Conservation (phyloP, 37 sponge, comb jelly and placozoan genomes). For the Tethya wilhelma region DNA sequence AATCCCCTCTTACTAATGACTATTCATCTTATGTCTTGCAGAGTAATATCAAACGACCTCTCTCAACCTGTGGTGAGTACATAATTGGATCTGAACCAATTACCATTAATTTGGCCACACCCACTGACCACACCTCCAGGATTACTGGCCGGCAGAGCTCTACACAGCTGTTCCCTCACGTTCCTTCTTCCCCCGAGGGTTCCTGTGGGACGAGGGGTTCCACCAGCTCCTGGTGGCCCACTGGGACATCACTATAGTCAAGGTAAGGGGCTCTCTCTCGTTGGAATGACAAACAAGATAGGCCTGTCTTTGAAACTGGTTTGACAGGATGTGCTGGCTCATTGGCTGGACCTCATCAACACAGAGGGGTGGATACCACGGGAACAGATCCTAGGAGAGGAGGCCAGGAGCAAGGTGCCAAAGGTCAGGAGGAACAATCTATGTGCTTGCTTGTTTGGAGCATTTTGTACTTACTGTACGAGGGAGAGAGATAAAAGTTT, state of each 20-base stretch:
- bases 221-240: constrained; percentile 94
- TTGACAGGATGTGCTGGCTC: constrained; percentile 93
- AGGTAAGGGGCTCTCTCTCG: too few species aligned
- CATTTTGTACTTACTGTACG: too few species aligned
- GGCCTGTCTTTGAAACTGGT: too few species aligned
- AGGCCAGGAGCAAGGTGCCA: constrained; percentile 85
- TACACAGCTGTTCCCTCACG: constrained; percentile 94
- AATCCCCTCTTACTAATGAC: background rate
- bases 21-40: background rate
- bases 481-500: too few species aligned
- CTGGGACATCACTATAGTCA: constrained; percentile 86
- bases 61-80: constrained; percentile 44
- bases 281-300: too few species aligned
- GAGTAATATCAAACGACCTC: constrained; percentile 36
- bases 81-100: background rate
- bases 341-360: constrained; percentile 98
- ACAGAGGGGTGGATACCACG: constrained; percentile 98
- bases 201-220: constrained; percentile 99
- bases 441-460: background rate
- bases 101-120: too few species aligned
- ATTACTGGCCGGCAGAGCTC: constrained; percentile 77
- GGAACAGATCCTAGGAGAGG: constrained; percentile 97
- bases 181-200: constrained; percentile 99
- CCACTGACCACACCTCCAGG: constrained; percentile 39
- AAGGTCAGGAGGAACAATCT: background rate